A percentile compares a stretch with the other conserved stretches of the same genome.
These are phyloP conservation scores for Drymonia ruficornis DNA, from an alignment of 2,888 invertebrate genomes.

Conservation along the genomic window DNA sequence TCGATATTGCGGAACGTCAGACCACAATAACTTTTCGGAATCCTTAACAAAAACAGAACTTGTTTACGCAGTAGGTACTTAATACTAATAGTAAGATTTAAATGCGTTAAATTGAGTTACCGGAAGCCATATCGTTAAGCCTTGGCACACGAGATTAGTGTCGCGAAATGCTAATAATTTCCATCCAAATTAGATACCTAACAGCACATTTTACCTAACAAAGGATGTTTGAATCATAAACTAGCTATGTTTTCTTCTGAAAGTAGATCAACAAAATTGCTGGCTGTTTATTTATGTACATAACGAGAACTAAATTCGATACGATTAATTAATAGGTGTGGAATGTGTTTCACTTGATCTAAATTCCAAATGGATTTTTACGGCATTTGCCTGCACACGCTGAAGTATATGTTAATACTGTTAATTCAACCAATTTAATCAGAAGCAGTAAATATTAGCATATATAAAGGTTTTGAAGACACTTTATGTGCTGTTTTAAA, in stretches of 20 bases:
- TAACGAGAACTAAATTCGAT: slow-evolving; percentile 6
- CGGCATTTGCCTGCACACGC: too few relatives aligned
- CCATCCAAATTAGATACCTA: neutral
- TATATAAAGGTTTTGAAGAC: too few relatives aligned
- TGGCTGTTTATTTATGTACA: slow-evolving; percentile 19
- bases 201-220: slow-evolving; percentile 16
- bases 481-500: too few relatives aligned
- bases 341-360: neutral
- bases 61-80: neutral
- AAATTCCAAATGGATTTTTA: neutral
- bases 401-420: too few relatives aligned
- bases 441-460: too few relatives aligned
- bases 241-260: slow-evolving; percentile 18
- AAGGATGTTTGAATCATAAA: slow-evolving; percentile 40
- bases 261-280: slow-evolving; percentile 37
- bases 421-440: too few relatives aligned
- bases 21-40: neutral
- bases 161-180: slow-evolving; percentile 16
- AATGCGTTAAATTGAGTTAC: slow-evolving; percentile 16
- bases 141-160: slow-evolving; percentile 22
- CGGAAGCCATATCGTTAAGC: slow-evolving; percentile 22
- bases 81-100: neutral
- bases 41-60: neutral
- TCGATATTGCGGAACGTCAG: neutral
- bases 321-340: neutral